Evolutionary conservation across 2,888 invertebrate species (phyloP).

Genomic region (Drepanosiphum platanoidis): DNA sequence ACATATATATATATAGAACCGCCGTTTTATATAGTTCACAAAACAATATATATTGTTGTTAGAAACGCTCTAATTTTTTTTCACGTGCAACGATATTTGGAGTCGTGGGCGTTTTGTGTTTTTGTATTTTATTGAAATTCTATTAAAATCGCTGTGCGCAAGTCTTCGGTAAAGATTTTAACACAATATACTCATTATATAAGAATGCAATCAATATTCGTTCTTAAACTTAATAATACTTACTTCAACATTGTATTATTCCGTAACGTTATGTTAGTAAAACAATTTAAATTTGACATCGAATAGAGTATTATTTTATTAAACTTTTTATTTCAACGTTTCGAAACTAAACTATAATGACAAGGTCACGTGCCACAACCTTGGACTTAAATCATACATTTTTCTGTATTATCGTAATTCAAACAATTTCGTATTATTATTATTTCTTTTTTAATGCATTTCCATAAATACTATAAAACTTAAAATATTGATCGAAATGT

Average conservation of each 20-base stretch:
- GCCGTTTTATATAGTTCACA: too few relatives aligned
- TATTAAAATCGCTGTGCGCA: background rate
- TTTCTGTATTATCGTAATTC: slow-evolving; percentile 15
- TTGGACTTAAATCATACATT: slow-evolving; percentile 7
- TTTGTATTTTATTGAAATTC: too few relatives aligned
- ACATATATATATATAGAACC: too few relatives aligned
- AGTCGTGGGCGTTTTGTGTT: background rate
- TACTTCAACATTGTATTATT: background rate
- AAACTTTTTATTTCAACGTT: background rate
- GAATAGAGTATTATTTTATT: background rate
- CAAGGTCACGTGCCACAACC: background rate
- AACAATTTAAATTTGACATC: background rate
- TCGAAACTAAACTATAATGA: slow-evolving; percentile 14
- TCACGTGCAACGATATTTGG: background rate
- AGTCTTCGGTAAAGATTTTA: background rate
- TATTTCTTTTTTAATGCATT: background rate
- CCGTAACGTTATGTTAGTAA: background rate
- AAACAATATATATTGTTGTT: background rate
- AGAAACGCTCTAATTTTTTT: background rate
- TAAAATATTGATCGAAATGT: background rate
- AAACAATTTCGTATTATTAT: background rate
- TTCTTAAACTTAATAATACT: too few relatives aligned
- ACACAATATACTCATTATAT: background rate
- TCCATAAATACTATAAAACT: background rate
- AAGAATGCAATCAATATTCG: too few relatives aligned